A percentile compares a stretch with the other conserved stretches of the same genome.
Evolutionary conservation across 2,888 invertebrate genomes (phyloP).

Genomic region (Papilio gigon): DNA sequence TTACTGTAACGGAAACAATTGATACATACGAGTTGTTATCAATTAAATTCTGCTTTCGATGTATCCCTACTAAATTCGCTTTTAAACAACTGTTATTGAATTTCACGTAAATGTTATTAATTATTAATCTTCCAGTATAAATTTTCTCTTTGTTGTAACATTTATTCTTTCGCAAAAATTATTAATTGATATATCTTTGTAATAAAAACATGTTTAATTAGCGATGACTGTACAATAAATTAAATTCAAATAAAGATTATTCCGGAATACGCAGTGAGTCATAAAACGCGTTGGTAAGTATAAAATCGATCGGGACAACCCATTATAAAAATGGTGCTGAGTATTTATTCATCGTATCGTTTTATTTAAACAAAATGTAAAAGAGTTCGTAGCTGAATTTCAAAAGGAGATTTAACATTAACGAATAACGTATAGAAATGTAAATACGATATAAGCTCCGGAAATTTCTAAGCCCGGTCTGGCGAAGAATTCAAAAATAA

Average conservation of each 20-base stretch:
- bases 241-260: too few species aligned
- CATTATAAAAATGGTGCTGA: background rate
- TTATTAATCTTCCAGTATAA: too few species aligned
- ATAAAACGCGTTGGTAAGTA: background rate
- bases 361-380: background rate
- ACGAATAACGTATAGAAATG: slow-evolving; percentile 31
- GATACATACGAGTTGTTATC: slow-evolving; percentile 42
- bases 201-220: too few species aligned
- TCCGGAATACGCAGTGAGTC: too few species aligned
- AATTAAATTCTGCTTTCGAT: slow-evolving; percentile 6
- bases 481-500: slow-evolving; percentile 59
- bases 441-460: slow-evolving; percentile 34
- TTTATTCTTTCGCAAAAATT: too few species aligned
- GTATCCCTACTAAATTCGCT: slow-evolving; percentile 16
- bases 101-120: background rate
- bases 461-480: slow-evolving; percentile 49
- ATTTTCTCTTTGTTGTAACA: too few species aligned
- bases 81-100: slow-evolving; percentile 18
- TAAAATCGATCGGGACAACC: background rate
- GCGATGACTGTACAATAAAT: too few species aligned
- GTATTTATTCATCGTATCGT: background rate
- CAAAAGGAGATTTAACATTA: slow-evolving; percentile 20
- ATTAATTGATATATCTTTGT: too few species aligned
- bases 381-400: background rate
- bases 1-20: background rate